Percentiles rank a stretch among this genome's conserved stretches.
Evolutionary conservation across 2,797 vertebrate species (phyloP).

Genomic region (Eulemur albifrons): DNA sequence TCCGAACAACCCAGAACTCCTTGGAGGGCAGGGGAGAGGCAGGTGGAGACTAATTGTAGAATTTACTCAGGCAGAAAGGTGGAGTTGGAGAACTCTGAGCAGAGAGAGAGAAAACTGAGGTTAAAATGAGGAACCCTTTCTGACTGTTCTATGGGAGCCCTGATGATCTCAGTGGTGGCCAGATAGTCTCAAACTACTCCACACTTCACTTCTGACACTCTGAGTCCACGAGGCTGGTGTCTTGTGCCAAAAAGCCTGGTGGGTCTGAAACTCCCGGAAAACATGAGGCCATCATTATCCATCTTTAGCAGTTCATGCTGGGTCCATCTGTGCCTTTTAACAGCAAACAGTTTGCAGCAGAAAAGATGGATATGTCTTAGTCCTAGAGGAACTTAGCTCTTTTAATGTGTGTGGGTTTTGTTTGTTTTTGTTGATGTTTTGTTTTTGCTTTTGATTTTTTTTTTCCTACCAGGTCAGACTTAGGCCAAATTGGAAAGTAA

Average conservation of each 20-base stretch:
- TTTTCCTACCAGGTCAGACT: background rate
- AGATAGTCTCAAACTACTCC: background rate
- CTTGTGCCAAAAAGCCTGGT: background rate
- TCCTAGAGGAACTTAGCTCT: background rate
- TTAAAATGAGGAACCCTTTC: background rate
- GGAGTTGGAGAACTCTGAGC: background rate
- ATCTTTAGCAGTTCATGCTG: slow-evolving; percentile 38
- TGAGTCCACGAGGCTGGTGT: background rate
- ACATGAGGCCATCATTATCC: background rate
- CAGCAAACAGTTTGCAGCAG: background rate
- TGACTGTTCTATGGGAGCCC: background rate
- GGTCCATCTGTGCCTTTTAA: slow-evolving; percentile 47
- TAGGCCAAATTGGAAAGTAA: background rate
- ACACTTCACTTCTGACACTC: background rate
- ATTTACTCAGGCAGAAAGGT: background rate
- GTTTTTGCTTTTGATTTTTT: background rate
- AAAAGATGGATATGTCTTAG: background rate
- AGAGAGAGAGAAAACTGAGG: background rate
- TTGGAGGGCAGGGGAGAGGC: background rate
- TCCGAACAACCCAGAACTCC: background rate
- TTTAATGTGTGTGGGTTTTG: background rate
- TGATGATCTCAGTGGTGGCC: background rate
- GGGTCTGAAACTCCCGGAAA: background rate
- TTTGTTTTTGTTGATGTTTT: background rate
- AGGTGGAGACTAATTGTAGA: background rate